A percentile compares a stretch with the other conserved stretches of the same genome.
These are phyloP conservation scores for Tromatobia lineatoria DNA, from an alignment of 2,888 invertebrate genomes.

Conservation along the genomic window DNA sequence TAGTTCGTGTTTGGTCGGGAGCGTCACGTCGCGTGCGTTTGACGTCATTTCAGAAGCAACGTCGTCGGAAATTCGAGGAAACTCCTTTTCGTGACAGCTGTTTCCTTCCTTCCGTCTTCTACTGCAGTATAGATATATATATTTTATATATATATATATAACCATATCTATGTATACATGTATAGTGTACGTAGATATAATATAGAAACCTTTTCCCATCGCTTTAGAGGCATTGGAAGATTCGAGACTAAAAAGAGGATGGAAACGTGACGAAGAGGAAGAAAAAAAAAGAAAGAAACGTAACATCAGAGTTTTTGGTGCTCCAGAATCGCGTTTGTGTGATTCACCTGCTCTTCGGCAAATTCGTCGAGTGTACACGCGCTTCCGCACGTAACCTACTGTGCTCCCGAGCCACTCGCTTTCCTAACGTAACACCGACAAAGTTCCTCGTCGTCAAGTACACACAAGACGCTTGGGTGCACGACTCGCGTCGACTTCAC, in stretches of 20 bases:
- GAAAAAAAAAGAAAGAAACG: too few relatives aligned
- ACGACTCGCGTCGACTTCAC: constrained; percentile 53
- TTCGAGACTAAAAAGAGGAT: not conserved
- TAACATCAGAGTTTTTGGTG: constrained; percentile 14
- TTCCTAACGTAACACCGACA: constrained; percentile 14
- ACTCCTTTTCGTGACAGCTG: constrained; percentile 41
- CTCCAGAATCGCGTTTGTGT: constrained; percentile 39
- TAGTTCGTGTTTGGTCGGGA: not conserved
- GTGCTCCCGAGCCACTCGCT: constrained; percentile 28
- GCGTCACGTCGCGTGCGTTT: constrained; percentile 39
- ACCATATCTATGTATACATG: not conserved
- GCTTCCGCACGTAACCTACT: constrained; percentile 49
- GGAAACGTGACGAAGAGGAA: not conserved
- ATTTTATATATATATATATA: not conserved
- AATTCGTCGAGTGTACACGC: constrained; percentile 52
- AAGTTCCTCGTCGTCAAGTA: constrained; percentile 51
- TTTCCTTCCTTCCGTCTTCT: constrained; percentile 28
- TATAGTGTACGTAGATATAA: constrained; percentile 10
- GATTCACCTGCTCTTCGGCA: constrained; percentile 48
- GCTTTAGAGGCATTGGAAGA: constrained; percentile 28
- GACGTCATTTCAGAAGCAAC: constrained; percentile 50
- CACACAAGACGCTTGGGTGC: constrained; percentile 35
- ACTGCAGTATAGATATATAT: not conserved
- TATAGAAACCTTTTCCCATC: constrained; percentile 18
- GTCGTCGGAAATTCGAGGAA: constrained; percentile 61